These are phyloP conservation scores for Ellobius talpinus DNA, from an alignment of 2,113 vertebrate genomes.

Conservation along the genomic window DNA sequence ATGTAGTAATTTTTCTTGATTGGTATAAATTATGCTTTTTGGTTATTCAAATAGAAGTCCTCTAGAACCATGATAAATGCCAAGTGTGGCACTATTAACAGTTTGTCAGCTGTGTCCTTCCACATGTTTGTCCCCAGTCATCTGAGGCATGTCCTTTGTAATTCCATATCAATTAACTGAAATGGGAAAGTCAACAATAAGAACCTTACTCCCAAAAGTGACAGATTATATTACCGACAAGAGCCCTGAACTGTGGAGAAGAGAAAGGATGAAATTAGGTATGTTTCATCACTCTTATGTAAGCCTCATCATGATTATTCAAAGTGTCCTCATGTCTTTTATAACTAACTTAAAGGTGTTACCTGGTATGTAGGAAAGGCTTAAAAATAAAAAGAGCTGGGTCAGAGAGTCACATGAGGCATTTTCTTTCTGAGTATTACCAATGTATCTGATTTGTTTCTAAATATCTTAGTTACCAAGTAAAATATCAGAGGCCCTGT, in stretches of 20 bases:
- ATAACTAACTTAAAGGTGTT: conserved; percentile 65
- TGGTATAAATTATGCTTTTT: background rate
- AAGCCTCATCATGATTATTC: conserved; percentile 30
- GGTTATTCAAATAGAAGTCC: conserved; percentile 44
- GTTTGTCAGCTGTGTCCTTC: conserved; percentile 29
- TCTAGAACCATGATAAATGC: background rate
- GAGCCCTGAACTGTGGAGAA: background rate
- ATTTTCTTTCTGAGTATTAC: conserved; percentile 67
- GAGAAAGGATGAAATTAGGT: background rate
- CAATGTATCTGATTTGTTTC: conserved; percentile 50
- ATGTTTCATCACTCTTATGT: conserved; percentile 41
- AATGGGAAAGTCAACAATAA: conserved; percentile 35
- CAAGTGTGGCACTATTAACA: background rate
- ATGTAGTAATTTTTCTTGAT: background rate
- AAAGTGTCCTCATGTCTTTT: conserved; percentile 52
- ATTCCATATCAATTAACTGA: conserved; percentile 45
- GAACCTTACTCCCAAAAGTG: conserved; percentile 23
- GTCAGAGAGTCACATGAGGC: conserved; percentile 34
- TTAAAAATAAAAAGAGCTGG: conserved; percentile 49
- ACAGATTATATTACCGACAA: conserved; percentile 50
- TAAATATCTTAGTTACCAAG: conserved; percentile 50
- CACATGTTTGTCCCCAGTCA: conserved; percentile 35
- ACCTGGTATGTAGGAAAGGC: conserved; percentile 48
- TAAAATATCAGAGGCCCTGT: conserved; percentile 24
- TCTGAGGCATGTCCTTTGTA: conserved; percentile 12